Evolutionary conservation across 53 echinoderm and acorn worm species (phyloP).

Genomic region (Paracentrotus lividus): DNA sequence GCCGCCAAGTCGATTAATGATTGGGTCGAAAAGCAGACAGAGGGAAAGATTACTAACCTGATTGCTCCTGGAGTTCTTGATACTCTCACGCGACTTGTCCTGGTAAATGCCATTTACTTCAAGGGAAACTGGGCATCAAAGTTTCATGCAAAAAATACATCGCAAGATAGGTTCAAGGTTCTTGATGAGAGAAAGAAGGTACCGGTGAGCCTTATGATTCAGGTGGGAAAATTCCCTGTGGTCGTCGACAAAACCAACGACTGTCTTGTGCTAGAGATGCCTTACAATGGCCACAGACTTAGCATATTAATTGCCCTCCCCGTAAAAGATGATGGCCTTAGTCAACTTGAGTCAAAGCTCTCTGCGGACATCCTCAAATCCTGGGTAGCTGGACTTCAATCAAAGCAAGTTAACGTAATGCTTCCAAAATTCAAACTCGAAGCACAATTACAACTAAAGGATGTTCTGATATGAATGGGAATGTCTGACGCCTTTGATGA

Average conservation of each 20-base stretch:
- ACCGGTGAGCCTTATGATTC: not conserved
- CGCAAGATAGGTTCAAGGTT: constrained; percentile 36
- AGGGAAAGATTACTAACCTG: constrained; percentile 80
- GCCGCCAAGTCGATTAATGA: constrained; percentile 74
- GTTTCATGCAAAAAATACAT: constrained; percentile 56
- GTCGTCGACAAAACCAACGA: constrained; percentile 60
- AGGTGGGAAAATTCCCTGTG: not conserved
- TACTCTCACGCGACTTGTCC: constrained; percentile 78
- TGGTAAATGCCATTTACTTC: constrained; percentile 95
- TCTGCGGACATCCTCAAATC: constrained; percentile 63
- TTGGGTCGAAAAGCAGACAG: constrained; percentile 89
- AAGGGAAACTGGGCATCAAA: constrained; percentile 84
- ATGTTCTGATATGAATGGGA: constrained; percentile 79
- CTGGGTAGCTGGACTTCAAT: constrained; percentile 45
- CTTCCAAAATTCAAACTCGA: constrained; percentile 90
- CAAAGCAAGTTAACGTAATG: constrained; percentile 67
- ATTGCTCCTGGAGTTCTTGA: constrained; percentile 75
- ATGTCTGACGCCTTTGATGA: constrained; percentile 81
- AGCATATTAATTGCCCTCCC: constrained; percentile 88
- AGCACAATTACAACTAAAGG: constrained; percentile 74
- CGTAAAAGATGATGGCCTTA: constrained; percentile 75
- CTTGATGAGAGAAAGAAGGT: constrained; percentile 19
- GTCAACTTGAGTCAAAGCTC: constrained; percentile 72
- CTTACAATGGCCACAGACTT: constrained; percentile 79
- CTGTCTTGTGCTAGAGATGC: constrained; percentile 84